Percentiles rank a stretch among this genome's conserved stretches.
Evolutionary conservation across 53 echinoderm and acorn worm genomes (phyloP).

Genomic region (Hippasteria phrygiana): DNA sequence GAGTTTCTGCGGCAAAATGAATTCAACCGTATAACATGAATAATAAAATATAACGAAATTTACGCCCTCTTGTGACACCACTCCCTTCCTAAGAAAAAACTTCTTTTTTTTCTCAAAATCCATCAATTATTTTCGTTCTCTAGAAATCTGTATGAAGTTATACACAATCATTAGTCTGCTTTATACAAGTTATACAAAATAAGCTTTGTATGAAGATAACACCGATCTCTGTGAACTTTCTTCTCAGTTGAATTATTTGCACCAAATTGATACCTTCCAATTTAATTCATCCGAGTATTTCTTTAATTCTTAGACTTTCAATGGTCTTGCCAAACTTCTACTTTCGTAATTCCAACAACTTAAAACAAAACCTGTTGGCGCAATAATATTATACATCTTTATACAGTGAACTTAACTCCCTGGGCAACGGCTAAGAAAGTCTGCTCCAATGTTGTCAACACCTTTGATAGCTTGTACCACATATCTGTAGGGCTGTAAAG

Average conservation of each 20-base stretch:
- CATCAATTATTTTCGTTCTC: not conserved
- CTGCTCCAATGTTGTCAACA: conserved; percentile 54
- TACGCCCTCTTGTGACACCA: not conserved
- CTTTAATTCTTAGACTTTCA: too few relatives aligned
- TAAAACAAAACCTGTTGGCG: not conserved
- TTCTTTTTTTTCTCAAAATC: not conserved
- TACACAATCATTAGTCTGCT: not conserved
- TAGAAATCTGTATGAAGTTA: not conserved
- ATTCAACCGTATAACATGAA: too few relatives aligned
- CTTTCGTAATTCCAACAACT: not conserved
- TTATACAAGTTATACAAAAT: not conserved
- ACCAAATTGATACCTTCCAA: too few relatives aligned
- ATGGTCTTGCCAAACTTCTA: not conserved
- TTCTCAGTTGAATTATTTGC: not conserved
- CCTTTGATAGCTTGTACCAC: conserved; percentile 47
- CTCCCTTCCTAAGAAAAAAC: not conserved
- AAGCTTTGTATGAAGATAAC: not conserved
- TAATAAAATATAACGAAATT: too few relatives aligned
- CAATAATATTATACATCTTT: not conserved
- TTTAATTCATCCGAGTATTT: too few relatives aligned
- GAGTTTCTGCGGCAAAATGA: too few relatives aligned
- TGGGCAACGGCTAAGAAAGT: conserved; percentile 64
- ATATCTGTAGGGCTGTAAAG: conserved; percentile 55
- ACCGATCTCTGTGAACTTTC: not conserved
- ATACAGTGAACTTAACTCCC: not conserved